These are phyloP conservation scores for Crenuchus spilurus DNA, from an alignment of 2,797 vertebrate species.

Conservation along the genomic window DNA sequence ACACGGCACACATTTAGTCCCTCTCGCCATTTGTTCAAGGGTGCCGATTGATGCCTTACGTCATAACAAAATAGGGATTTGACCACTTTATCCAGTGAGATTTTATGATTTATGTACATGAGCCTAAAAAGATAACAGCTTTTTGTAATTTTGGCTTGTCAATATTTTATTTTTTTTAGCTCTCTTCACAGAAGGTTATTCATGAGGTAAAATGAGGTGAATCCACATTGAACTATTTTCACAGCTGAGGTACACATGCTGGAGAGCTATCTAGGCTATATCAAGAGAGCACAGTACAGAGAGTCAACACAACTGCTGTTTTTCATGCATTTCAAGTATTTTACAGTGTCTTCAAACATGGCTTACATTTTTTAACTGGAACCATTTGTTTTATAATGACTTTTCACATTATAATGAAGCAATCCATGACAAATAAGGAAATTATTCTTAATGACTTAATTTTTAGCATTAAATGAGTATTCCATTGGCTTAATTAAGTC, in stretches of 20 bases:
- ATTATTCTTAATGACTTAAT: no score
- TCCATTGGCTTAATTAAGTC: no score
- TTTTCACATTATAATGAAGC: no score
- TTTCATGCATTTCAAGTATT: no score
- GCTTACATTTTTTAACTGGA: no score
- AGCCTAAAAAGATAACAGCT: constrained; percentile 1
- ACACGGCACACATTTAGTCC: not conserved
- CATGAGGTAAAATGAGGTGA: constrained; percentile 1
- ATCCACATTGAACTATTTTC: not conserved
- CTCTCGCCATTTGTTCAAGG: not conserved
- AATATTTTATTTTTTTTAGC: not conserved
- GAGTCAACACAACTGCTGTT: not conserved
- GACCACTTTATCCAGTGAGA: not conserved
- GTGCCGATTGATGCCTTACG: not conserved
- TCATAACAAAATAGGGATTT: constrained; percentile 4
- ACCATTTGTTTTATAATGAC: no score
- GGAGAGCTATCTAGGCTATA: not conserved
- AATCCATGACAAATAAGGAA: no score
- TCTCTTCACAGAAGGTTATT: not conserved
- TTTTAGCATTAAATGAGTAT: no score
- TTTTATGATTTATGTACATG: constrained; percentile 12
- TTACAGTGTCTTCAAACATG: not conserved
- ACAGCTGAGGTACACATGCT: not conserved
- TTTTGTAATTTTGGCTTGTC: not conserved
- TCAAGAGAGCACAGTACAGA: not conserved